Base-by-base conservation (phyloP, 2,888 invertebrate species). In the Carpatolechia fugitivella region DNA sequence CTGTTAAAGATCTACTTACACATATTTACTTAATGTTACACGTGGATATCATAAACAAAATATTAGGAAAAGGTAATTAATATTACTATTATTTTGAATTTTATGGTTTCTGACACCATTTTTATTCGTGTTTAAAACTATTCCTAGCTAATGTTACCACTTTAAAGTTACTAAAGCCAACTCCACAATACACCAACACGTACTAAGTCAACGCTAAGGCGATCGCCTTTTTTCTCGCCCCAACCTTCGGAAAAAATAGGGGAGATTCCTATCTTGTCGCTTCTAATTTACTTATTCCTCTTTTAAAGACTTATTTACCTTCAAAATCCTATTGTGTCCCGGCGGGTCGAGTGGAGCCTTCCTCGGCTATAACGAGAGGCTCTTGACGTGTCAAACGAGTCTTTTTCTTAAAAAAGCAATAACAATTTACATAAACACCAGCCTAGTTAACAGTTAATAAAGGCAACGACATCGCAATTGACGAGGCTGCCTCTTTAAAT, bases 201-300 rank as follows among this genome's bases (percentile, higher is more conserved):
- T 63, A 66, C 70, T 65, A 69, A 68, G 66, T 70, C 70, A 69
- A 73, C 74, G 80, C 70, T 72, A 82, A 85, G 82, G 80, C 88
- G 86, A 88, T 88, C 88, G 85, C 72, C 82, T 86, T 88, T 88
- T 86, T 85, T 83, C 76, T 79, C 83, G 73, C 84, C 87, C 86
- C 76, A 80, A 70, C 76, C 81, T 80, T 80, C 71, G 71, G 74
- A 84, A 88, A 81, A 91, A 90, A 90, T 91, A 90, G 92, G 93
- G 93, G 92, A 93, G 93, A 93, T 93, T 91, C 92, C 92, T 94
- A 94, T 94, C 94, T 92, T 93, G 92, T 88, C 91, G 92, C 91
- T 93, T 93, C 93, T 94, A 94, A 94, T 94, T 94, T 94, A 94
- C 93, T 94, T 94, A 93, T 93, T 92, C 92, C 91, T 92, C 91